phyloP scores from a whole-genome alignment of 2,888 invertebrate species.

The Lithophane leautieri region DNA sequence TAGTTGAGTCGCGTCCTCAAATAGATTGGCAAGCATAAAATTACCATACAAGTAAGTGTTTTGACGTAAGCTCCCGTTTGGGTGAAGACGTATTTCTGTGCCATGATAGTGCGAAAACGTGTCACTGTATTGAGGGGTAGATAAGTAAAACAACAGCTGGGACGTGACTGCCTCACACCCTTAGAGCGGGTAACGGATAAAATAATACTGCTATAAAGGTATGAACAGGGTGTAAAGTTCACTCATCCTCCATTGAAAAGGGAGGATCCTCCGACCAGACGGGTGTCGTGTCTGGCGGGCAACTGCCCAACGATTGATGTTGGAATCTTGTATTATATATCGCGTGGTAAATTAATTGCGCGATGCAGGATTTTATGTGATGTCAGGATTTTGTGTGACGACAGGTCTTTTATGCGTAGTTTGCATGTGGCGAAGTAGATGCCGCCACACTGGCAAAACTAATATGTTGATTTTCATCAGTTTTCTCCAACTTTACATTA shows the following conservation, averaged over 20 bases:
- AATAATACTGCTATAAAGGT: conserved; percentile 3
- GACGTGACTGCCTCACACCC: conserved; percentile 27
- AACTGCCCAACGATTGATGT: too few relatives aligned
- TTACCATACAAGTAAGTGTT: conserved; percentile 54
- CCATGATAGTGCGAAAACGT: conserved; percentile 53
- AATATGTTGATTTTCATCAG: not conserved
- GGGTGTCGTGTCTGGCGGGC: too few relatives aligned
- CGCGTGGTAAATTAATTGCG: too few relatives aligned
- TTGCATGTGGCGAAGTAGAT: too few relatives aligned
- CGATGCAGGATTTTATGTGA: too few relatives aligned
- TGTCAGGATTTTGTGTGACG: too few relatives aligned
- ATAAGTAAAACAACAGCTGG: conserved; percentile 47
- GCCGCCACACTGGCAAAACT: too few relatives aligned
- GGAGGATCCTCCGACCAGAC: too few relatives aligned
- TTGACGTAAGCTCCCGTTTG: conserved; percentile 38
- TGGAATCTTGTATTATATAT: too few relatives aligned
- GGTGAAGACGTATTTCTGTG: conserved; percentile 47
- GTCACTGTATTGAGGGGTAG: conserved; percentile 29
- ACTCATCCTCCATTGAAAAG: too few relatives aligned
- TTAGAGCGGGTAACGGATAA: conserved; percentile 10
- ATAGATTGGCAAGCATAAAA: conserved; percentile 38
- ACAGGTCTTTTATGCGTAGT: too few relatives aligned
- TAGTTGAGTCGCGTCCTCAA: conserved; percentile 26
- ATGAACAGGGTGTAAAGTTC: too few relatives aligned
- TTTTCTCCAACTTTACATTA: not conserved